phyloP scores from a whole-genome alignment of 2,113 vertebrate species.

The Gyps fulvus region DNA sequence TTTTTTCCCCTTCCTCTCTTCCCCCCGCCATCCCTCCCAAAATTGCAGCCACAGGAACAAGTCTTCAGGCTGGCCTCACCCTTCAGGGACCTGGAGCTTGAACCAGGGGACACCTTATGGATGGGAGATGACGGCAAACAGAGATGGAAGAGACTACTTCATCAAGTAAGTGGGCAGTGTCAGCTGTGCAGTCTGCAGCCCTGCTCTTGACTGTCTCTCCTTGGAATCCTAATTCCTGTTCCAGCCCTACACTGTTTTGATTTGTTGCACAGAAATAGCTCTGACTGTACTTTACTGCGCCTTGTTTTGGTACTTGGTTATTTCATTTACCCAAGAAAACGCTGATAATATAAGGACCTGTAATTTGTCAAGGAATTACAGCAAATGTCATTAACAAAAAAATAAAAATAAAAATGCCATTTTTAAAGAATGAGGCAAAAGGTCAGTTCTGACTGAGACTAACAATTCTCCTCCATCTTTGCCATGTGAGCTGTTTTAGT shows the following conservation, averaged over 20 bases:
- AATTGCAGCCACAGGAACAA: conserved; percentile 89
- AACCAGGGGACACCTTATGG: conserved; percentile 91
- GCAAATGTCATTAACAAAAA: neutral
- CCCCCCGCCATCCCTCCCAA: neutral
- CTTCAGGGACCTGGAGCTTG: conserved; percentile 88
- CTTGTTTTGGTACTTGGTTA: neutral
- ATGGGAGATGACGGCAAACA: conserved; percentile 95
- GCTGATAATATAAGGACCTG: neutral
- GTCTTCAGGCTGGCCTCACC: conserved; percentile 89
- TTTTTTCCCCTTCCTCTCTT: accelerated
- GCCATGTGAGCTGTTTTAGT: neutral
- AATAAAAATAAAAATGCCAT: neutral
- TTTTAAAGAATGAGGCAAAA: neutral
- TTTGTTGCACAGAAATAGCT: neutral
- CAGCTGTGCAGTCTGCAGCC: neutral
- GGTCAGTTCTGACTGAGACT: neutral
- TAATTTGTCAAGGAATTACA: neutral
- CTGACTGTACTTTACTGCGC: neutral
- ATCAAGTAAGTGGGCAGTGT: conserved; percentile 80
- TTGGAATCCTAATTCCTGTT: neutral
- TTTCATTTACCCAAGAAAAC: neutral
- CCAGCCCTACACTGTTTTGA: neutral
- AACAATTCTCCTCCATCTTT: neutral
- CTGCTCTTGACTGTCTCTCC: neutral
- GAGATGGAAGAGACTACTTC: conserved; percentile 95